Evolutionary conservation across 1,140 invertebrate genomes (phyloP).

Genomic region (Tetragonula clypearis): DNA sequence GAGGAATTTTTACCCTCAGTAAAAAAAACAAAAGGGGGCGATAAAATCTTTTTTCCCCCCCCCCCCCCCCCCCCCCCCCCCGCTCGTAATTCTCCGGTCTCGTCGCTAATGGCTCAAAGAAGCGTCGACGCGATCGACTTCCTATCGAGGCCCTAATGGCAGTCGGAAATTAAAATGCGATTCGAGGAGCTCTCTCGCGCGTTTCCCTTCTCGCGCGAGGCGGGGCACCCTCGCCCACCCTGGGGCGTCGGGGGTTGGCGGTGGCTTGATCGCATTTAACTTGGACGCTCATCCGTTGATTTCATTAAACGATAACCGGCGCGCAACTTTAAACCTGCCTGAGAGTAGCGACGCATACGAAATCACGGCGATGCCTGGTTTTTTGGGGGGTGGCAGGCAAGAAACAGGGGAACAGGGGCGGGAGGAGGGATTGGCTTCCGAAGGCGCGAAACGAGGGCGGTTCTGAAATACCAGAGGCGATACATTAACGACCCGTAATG

Average conservation of each 20-base stretch:
- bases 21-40: too few species aligned
- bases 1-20: too few species aligned
- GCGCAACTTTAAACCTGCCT: constrained; percentile 54
- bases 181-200: constrained; percentile 37
- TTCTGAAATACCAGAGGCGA: constrained; percentile 63
- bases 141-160: constrained; percentile 64
- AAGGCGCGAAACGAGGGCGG: constrained; percentile 55
- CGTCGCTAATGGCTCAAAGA: constrained; percentile 26
- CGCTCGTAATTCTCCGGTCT: constrained; percentile 11
- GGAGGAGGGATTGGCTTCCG: constrained; percentile 2
- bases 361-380: constrained; percentile 41
- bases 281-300: constrained; percentile 71
- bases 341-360: constrained; percentile 44
- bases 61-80: too few species aligned
- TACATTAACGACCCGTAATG: constrained; percentile 74
- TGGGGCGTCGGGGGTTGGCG: not conserved
- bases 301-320: constrained; percentile 75
- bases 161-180: constrained; percentile 74
- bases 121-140: constrained; percentile 37
- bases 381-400: not conserved
- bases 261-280: constrained; percentile 66
- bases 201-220: constrained; percentile 35
- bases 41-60: too few species aligned
- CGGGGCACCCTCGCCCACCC: constrained; percentile 5
- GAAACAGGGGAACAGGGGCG: not conserved